Evolutionary conservation across 2,888 invertebrate genomes (phyloP).

Genomic region (Oasisia sp.): DNA sequence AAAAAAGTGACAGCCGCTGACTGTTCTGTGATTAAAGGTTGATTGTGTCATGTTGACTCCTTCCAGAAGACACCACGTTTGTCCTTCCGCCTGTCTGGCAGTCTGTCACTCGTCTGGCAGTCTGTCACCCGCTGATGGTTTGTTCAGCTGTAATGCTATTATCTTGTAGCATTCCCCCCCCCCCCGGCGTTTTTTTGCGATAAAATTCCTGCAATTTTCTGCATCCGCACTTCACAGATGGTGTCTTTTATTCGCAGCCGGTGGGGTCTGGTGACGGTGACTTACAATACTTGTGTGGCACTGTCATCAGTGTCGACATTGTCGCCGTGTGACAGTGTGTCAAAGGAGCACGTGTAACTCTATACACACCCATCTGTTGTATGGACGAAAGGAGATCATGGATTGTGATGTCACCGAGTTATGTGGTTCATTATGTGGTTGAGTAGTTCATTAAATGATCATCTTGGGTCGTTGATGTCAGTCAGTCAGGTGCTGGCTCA

Average conservation of each 20-base stretch:
- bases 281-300: not conserved
- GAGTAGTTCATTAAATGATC: not conserved
- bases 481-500: not conserved
- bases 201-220: constrained; percentile 6
- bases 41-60: not conserved
- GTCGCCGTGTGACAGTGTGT: not conserved
- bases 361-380: not conserved
- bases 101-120: not conserved
- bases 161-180: not conserved
- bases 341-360: not conserved
- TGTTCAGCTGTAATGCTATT: not conserved
- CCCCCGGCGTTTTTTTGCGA: not conserved
- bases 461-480: not conserved
- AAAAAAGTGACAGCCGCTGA: not conserved
- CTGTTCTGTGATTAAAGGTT: constrained; percentile 3
- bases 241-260: not conserved
- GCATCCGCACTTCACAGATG: not conserved
- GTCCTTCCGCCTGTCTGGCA: not conserved
- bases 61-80: not conserved
- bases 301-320: not conserved
- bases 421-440: not conserved
- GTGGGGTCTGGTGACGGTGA: not conserved
- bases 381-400: not conserved
- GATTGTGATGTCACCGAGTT: not conserved
- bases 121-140: not conserved